Conservation (phyloP, 2,113 vertebrate species). For the Apeltes quadracus region DNA sequence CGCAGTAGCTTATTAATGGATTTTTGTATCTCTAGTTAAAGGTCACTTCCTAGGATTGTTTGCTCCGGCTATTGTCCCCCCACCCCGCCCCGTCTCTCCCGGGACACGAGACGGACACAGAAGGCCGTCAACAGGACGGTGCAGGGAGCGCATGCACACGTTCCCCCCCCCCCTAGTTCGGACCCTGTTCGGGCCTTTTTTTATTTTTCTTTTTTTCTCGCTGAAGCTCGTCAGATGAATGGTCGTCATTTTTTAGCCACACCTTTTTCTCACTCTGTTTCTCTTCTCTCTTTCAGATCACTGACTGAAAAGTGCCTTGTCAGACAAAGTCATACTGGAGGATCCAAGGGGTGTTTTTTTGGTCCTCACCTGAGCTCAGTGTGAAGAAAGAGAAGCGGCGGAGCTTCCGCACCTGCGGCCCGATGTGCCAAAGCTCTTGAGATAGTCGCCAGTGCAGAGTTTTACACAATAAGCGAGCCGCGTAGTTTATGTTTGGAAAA, state of each 20-base stretch:
- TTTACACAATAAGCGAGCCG: slow-evolving; percentile 65
- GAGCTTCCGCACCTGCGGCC: slow-evolving; percentile 42
- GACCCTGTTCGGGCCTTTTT: slow-evolving; percentile 33
- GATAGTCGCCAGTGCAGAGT: slow-evolving; percentile 62
- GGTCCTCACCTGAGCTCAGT: slow-evolving; percentile 62
- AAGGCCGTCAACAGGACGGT: slow-evolving; percentile 12
- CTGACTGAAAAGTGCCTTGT: slow-evolving; percentile 90
- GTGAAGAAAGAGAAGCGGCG: slow-evolving; percentile 51
- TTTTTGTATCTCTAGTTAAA: slow-evolving; percentile 59
- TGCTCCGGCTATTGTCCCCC: slow-evolving; percentile 26
- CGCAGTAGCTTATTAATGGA: slow-evolving; percentile 62
- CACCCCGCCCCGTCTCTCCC: neutral
- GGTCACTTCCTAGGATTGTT: slow-evolving; percentile 62
- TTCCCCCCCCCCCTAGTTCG: neutral
- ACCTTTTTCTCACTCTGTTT: slow-evolving; percentile 34
- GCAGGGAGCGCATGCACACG: slow-evolving; percentile 6
- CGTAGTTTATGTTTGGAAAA: slow-evolving; percentile 56
- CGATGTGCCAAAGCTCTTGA: slow-evolving; percentile 66
- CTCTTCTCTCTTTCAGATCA: slow-evolving; percentile 77
- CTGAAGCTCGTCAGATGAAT: slow-evolving; percentile 29
- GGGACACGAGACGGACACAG: slow-evolving; percentile 18
- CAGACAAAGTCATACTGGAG: slow-evolving; percentile 80
- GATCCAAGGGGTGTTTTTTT: slow-evolving; percentile 67
- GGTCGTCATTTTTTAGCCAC: slow-evolving; percentile 29
- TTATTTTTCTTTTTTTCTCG: slow-evolving; percentile 4